Conservation (phyloP, 2,113 vertebrate species). For the Panthera uncia region DNA sequence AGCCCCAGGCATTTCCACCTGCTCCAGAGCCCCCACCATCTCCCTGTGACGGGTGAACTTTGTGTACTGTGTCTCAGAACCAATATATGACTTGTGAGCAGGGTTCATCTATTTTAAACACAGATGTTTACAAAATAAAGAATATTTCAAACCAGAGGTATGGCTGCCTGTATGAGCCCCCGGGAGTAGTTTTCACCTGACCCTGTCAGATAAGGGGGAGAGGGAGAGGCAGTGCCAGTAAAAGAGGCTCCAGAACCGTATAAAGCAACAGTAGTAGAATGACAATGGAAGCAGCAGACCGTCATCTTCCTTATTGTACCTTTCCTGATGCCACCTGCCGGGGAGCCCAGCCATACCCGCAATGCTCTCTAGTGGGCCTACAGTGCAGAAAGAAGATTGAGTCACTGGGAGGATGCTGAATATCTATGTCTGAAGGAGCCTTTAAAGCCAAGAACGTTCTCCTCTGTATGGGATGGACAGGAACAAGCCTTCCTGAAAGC, state of each 20-base stretch:
- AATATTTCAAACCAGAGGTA: slow-evolving; percentile 77
- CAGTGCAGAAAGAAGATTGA: neutral
- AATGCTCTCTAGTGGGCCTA: neutral
- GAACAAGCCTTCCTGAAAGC: neutral
- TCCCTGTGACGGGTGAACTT: slow-evolving; percentile 71
- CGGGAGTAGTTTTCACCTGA: neutral
- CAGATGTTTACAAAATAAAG: slow-evolving; percentile 87
- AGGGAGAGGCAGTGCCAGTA: too few species aligned
- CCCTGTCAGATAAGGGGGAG: neutral
- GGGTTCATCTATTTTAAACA: slow-evolving; percentile 83
- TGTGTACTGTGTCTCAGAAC: slow-evolving; percentile 71
- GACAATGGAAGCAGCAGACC: neutral
- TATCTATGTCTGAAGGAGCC: neutral
- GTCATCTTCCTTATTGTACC: neutral
- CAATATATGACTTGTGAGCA: slow-evolving; percentile 71
- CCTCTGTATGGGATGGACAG: neutral
- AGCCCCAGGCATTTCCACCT: slow-evolving; percentile 14
- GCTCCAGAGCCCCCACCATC: slow-evolving; percentile 63
- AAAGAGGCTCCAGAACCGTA: neutral
- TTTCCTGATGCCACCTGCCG: neutral
- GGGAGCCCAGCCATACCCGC: neutral
- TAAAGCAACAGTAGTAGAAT: neutral
- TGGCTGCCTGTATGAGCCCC: neutral
- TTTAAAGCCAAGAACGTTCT: neutral
- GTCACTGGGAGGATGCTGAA: neutral